phyloP scores from a whole-genome alignment of 2,797 vertebrate genomes.

The Phylloscopus collybita region DNA sequence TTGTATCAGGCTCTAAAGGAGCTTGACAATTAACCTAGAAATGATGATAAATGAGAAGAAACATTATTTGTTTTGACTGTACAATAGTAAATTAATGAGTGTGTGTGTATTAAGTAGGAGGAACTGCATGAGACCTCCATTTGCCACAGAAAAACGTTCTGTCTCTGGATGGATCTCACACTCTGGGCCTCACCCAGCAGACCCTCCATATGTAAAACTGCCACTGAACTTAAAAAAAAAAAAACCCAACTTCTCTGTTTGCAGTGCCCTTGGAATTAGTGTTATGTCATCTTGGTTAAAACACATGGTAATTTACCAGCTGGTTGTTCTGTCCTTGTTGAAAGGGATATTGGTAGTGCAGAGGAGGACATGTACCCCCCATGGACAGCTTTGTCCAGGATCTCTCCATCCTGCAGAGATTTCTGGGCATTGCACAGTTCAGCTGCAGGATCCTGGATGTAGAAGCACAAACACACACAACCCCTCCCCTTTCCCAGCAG shows the following conservation, averaged over 20 bases:
- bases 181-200: neutral
- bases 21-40: neutral
- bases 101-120: rapidly evolving
- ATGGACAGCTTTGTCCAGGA: neutral
- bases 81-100: neutral
- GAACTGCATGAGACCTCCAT: neutral
- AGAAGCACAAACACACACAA: neutral
- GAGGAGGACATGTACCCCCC: neutral
- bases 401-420: neutral
- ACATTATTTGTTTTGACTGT: neutral
- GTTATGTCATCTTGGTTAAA: neutral
- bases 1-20: neutral
- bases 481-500: neutral
- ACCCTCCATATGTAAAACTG: neutral
- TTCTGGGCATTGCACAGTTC: neutral
- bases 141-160: neutral
- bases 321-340: neutral
- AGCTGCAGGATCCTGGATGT: neutral
- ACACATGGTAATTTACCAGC: neutral
- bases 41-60: neutral
- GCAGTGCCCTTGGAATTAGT: neutral
- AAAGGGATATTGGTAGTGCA: neutral
- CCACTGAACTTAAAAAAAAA: neutral
- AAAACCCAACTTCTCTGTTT: neutral
- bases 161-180: neutral